Evolutionary conservation across 92 coral and sea anemone species (phyloP), one percentile per base, ranked within the genome.

Genomic region (Epizoanthus ramosus): DNA sequence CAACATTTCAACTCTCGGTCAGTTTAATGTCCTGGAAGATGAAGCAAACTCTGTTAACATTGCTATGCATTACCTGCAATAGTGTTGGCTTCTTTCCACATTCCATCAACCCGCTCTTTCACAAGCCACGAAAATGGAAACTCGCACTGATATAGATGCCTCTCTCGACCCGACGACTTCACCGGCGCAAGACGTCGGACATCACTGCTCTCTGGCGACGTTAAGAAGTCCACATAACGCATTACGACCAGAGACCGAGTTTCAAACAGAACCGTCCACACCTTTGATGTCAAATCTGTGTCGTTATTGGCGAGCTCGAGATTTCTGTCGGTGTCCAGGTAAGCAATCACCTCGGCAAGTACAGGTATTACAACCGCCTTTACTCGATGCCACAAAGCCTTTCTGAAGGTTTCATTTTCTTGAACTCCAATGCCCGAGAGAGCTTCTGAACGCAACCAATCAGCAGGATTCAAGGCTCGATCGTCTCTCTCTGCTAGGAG

Each of bases 81-180:
- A 18, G 84, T 74, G 31, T 63, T 63, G 3, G 92, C 92, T 41
- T 66, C 85, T 6, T 24, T 75, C 95, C 92, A 89, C 91, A 92
- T 89, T 60, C 59, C 79, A 56, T 89, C 95, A 13, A 89, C 74
- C n/a, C 84, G 82, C 74, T 92, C 94, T 56, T 90, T 92, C 12
- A 94, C 67, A 57, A 94, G 65, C 98, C 95, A 92, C 8, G 98
- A 89, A 82, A 94, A 94, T 14, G 98, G 98, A 67, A 94, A 90
- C 69, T 76, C 83, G 59, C 89, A 68, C 0, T 76, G 74, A 52
- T 92, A 94, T 22, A 53, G 31, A 59, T 86, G 94, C 12, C 73
- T 65, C 54, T 86, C 95, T 63, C 87, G 88, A 4, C 94, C 95
- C 8, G 95, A 88, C 28, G 91, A 85, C 61, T 68, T 83, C 70